Evolutionary conservation across 2,113 vertebrate genomes (phyloP).

Genomic region (Crotalus viridis): DNA sequence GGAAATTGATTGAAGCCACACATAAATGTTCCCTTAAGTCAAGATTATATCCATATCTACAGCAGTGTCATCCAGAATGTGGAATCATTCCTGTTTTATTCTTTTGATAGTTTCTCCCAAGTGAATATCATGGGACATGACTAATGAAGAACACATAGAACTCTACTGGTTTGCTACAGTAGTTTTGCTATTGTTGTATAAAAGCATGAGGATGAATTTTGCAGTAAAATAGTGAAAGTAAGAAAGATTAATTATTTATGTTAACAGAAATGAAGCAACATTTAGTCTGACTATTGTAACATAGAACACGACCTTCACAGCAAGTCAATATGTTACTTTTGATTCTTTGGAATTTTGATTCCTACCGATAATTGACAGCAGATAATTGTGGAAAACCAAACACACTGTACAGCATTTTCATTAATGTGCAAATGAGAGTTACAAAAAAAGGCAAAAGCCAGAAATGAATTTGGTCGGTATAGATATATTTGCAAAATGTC

Average conservation of each 20-base stretch:
- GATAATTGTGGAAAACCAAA: background rate
- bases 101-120: background rate
- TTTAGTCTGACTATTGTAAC: background rate
- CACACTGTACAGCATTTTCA: background rate
- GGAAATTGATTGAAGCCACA: background rate
- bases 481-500: background rate
- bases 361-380: background rate
- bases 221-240: background rate
- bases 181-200: background rate
- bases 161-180: background rate
- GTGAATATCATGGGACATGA: background rate
- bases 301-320: background rate
- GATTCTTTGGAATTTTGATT: background rate
- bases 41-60: background rate
- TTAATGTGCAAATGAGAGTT: background rate
- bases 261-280: background rate
- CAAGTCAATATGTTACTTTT: constrained; percentile 13
- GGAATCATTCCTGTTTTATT: background rate
- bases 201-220: background rate
- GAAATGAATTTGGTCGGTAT: background rate
- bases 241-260: background rate
- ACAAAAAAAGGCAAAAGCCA: background rate
- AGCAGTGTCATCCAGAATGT: background rate
- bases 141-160: background rate
- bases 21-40: background rate